phyloP scores from a whole-genome alignment of 1,140 invertebrate species.

The Panagrolaimus sp. region DNA sequence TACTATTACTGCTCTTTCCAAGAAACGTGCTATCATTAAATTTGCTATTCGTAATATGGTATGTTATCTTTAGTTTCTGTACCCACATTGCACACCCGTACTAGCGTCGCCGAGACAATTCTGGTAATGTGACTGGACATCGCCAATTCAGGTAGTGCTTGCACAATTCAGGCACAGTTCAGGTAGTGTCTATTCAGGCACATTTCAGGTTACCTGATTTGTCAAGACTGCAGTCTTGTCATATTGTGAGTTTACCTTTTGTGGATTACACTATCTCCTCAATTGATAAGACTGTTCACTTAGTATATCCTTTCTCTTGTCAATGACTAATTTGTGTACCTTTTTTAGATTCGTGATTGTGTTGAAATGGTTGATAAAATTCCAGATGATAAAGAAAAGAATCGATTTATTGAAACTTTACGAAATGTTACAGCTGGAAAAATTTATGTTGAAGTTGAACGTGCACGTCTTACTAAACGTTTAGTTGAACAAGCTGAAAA shows the following conservation, averaged over 20 bases:
- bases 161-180: too few relatives aligned
- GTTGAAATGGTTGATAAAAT: slow-evolving; percentile 88
- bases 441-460: slow-evolving; percentile 98
- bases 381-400: slow-evolving; percentile 78
- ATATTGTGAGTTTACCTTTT: too few relatives aligned
- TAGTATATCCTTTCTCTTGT: too few relatives aligned
- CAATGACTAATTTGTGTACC: background rate
- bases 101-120: too few relatives aligned
- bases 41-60: slow-evolving; percentile 93
- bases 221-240: too few relatives aligned
- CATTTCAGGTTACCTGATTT: too few relatives aligned
- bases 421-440: slow-evolving; percentile 93
- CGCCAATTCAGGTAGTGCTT: too few relatives aligned
- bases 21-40: slow-evolving; percentile 90
- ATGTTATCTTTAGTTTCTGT: background rate
- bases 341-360: slow-evolving; percentile 72
- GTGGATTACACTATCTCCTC: too few relatives aligned
- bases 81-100: too few relatives aligned
- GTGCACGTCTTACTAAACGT: slow-evolving; percentile 86
- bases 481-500: slow-evolving; percentile 86
- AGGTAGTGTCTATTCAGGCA: too few relatives aligned
- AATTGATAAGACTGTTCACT: too few relatives aligned
- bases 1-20: slow-evolving; percentile 81
- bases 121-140: too few relatives aligned
- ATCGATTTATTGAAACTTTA: slow-evolving; percentile 91